Evolutionary conservation across 2,888 invertebrate genomes (phyloP).

Genomic region (Oscheius onirici): DNA sequence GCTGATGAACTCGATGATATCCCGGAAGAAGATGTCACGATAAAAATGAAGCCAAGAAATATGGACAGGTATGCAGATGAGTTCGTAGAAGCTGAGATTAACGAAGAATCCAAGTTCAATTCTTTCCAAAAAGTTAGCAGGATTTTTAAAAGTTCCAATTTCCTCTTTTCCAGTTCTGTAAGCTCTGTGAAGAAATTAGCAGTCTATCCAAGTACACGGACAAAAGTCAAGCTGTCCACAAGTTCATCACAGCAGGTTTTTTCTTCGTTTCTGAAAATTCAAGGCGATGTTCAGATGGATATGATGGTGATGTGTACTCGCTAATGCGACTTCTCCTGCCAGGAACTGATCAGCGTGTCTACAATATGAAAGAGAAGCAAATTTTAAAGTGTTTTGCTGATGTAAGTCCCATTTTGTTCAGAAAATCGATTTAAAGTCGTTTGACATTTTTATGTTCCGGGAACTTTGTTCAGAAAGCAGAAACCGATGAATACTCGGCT

Average conservation of each 20-base stretch:
- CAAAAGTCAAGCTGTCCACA: conserved; percentile 42
- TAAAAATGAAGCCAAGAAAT: too few relatives aligned
- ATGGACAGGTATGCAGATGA: too few relatives aligned
- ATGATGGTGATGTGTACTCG: conserved; percentile 72
- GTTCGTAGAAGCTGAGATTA: too few relatives aligned
- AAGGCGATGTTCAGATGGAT: conserved; percentile 35
- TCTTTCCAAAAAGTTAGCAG: conserved; percentile 46
- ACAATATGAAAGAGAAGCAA: conserved; percentile 91
- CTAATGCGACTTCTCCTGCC: conserved; percentile 87
- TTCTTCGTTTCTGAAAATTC: background rate
- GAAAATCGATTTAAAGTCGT: background rate
- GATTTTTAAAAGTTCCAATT: too few relatives aligned
- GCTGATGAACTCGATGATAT: too few relatives aligned
- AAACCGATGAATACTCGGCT: too few relatives aligned
- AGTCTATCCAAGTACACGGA: conserved; percentile 40
- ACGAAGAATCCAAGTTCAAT: conserved; percentile 49
- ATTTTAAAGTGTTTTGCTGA: conserved; percentile 85
- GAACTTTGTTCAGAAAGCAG: too few relatives aligned
- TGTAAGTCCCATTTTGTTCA: conserved; percentile 31
- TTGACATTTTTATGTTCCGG: too few relatives aligned
- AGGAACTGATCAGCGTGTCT: conserved; percentile 84
- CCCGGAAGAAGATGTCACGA: too few relatives aligned
- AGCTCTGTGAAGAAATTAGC: conserved; percentile 51
- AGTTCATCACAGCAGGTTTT: conserved; percentile 46
- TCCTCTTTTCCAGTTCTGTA: conserved; percentile 53